phyloP scores from a whole-genome alignment of 2,113 vertebrate genomes.

The Oncorhynchus mykiss region DNA sequence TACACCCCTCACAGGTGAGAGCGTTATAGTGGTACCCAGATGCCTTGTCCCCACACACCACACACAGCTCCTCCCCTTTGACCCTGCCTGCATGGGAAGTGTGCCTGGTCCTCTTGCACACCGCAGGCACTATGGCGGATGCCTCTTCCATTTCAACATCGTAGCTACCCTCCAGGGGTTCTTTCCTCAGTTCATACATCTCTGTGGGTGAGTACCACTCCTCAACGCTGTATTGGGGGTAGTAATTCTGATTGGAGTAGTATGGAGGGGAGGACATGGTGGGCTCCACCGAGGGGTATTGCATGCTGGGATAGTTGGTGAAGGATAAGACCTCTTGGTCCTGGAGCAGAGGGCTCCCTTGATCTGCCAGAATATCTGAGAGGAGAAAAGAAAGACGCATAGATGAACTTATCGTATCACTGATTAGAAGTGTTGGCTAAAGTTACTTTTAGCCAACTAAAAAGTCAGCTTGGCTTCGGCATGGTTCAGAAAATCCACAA shows the following conservation, averaged over 20 bases:
- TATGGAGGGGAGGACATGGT: constrained; percentile 81
- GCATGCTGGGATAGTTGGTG: constrained; percentile 78
- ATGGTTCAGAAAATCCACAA: no score
- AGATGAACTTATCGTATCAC: not conserved
- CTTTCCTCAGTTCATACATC: constrained; percentile 86
- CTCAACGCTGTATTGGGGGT: constrained; percentile 83
- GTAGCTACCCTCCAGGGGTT: constrained; percentile 80
- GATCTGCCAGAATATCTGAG: constrained; percentile 87
- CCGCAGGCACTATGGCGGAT: constrained; percentile 66
- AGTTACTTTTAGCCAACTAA: no score
- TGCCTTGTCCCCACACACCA: constrained; percentile 97
- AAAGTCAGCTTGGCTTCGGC: constrained; percentile 57
- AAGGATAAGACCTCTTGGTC: constrained; percentile 85
- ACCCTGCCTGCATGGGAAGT: constrained; percentile 75
- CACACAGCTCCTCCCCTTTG: constrained; percentile 95
- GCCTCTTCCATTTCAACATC: constrained; percentile 77
- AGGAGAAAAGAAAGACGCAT: constrained; percentile 28
- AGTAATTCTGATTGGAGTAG: constrained; percentile 86
- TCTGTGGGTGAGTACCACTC: constrained; percentile 88
- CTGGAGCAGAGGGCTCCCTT: constrained; percentile 81
- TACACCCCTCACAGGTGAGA: constrained; percentile 97
- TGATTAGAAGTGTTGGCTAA: not conserved
- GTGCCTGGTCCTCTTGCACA: constrained; percentile 82
- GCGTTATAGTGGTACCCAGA: constrained; percentile 98
- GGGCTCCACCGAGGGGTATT: constrained; percentile 83